These are phyloP conservation scores for Brachionichthys hirsutus DNA, from an alignment of 2,113 vertebrate species.

Conservation along the genomic window DNA sequence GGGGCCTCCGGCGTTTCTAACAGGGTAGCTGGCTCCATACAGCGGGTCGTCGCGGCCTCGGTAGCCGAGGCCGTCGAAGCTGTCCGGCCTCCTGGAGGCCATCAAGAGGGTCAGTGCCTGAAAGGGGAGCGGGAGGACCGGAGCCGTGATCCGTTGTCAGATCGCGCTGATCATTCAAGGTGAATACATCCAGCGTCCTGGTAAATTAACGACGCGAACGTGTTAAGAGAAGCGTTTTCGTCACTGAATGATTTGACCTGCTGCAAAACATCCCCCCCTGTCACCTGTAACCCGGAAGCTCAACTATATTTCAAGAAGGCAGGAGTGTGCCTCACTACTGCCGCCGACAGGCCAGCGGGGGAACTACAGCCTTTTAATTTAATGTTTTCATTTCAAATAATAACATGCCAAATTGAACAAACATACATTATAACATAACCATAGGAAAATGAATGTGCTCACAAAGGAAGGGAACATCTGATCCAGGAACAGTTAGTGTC, in stretches of 20 bases:
- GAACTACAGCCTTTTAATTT: neutral
- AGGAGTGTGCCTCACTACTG: neutral
- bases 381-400: too few relatives aligned
- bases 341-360: neutral
- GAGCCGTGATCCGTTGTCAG: neutral
- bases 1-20: slow-evolving; percentile 77
- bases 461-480: too few relatives aligned
- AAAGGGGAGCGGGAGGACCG: neutral
- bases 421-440: too few relatives aligned
- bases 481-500: too few relatives aligned
- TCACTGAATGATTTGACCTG: slow-evolving; percentile 28
- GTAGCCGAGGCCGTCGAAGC: slow-evolving; percentile 88
- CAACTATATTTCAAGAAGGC: neutral
- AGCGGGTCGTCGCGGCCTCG: slow-evolving; percentile 82
- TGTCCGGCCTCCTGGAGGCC: slow-evolving; percentile 90
- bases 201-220: neutral
- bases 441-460: too few relatives aligned
- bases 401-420: too few relatives aligned
- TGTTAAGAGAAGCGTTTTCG: neutral
- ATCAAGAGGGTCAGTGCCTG: slow-evolving; percentile 61
- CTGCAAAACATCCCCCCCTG: slow-evolving; percentile 21
- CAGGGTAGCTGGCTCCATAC: slow-evolving; percentile 57
- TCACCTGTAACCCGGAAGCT: slow-evolving; percentile 29
- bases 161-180: neutral
- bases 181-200: neutral